These are phyloP conservation scores for Cynaeus angustus DNA, from an alignment of 2,888 invertebrate species.

Conservation along the genomic window DNA sequence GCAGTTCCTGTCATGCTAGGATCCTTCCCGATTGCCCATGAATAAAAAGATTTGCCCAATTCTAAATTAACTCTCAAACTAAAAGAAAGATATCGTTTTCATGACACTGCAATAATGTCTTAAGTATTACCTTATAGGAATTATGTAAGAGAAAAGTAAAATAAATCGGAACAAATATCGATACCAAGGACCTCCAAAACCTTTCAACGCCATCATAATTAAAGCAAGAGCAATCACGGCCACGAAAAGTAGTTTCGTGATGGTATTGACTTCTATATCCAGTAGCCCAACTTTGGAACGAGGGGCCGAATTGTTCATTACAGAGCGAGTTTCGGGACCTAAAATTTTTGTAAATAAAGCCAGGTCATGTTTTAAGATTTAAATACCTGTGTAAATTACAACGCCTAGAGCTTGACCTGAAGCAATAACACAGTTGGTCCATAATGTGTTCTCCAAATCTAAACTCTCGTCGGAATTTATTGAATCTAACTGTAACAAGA, in stretches of 20 bases:
- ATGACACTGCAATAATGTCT: not conserved
- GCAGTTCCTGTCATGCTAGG: conserved; percentile 94
- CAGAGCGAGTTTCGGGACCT: conserved; percentile 96
- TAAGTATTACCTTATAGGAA: conserved; percentile 87
- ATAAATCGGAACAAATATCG: conserved; percentile 97
- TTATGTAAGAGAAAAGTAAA: conserved; percentile 98
- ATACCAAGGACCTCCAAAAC: conserved; percentile 97
- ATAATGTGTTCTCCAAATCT: conserved; percentile 96
- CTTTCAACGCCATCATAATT: conserved; percentile 97
- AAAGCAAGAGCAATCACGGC: conserved; percentile 93
- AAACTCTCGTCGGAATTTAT: conserved; percentile 84
- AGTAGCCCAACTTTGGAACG: conserved; percentile 96
- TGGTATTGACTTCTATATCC: conserved; percentile 96
- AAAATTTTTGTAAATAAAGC: conserved; percentile 12
- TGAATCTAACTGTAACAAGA: conserved; percentile 74
- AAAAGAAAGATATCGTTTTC: not conserved
- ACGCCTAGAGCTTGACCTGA: conserved; percentile 96
- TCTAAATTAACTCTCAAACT: conserved; percentile 98
- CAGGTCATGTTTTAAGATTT: not conserved
- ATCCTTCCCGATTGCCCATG: conserved; percentile 97
- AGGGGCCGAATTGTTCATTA: conserved; percentile 98
- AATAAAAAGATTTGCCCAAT: conserved; percentile 98
- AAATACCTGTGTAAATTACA: conserved; percentile 90
- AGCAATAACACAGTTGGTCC: conserved; percentile 99
- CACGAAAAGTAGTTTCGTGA: conserved; percentile 95